Percentiles rank a stretch among this genome's conserved stretches.
Conservation (phyloP, 2,797 vertebrate species). For the Sternotherus odoratus region DNA sequence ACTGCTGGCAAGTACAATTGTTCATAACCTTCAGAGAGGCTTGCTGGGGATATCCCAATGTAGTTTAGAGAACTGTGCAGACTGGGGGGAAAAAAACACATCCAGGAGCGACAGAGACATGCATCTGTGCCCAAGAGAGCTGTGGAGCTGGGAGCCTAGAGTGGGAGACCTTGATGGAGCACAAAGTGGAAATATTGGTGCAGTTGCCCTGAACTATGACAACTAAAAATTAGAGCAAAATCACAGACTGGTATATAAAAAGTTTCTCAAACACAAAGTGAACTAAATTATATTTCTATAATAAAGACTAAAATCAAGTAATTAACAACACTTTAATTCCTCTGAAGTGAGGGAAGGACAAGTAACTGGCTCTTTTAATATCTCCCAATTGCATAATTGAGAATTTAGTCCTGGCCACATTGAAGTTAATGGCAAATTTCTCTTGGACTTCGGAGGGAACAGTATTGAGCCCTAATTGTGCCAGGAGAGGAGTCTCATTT, state of each 20-base stretch:
- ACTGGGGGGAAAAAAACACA: background rate
- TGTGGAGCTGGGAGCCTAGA: no score
- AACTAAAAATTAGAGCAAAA: background rate
- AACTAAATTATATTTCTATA: no score
- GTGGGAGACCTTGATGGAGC: background rate
- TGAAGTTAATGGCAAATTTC: background rate
- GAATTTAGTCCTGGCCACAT: fast-evolving
- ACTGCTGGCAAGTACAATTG: background rate
- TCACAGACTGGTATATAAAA: background rate
- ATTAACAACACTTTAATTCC: background rate
- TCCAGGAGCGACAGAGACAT: background rate
- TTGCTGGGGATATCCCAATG: background rate
- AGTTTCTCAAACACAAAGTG: background rate
- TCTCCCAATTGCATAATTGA: fast-evolving
- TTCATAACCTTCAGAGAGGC: background rate
- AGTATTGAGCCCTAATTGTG: background rate
- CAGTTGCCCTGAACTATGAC: background rate
- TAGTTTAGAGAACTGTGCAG: background rate
- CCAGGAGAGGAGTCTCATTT: background rate
- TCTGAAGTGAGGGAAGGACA: background rate
- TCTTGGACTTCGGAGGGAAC: background rate
- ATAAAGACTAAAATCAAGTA: background rate
- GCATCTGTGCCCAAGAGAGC: background rate
- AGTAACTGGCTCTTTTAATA: background rate
- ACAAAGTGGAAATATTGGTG: no score